Evolutionary conservation across 2,797 vertebrate genomes (phyloP).

Genomic region (Cirrhinus molitorella): DNA sequence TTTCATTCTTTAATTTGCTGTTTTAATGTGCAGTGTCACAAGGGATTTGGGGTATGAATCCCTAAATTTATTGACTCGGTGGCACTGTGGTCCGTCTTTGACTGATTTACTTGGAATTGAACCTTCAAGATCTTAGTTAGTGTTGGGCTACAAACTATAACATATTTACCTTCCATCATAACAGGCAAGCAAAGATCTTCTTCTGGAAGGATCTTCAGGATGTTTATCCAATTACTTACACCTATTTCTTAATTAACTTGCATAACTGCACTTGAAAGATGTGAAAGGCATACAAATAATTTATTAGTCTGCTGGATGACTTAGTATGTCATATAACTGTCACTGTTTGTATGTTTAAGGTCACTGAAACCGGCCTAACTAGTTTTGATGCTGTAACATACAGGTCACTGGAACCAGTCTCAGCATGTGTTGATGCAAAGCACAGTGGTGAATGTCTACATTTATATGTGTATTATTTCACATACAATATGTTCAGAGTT

Average conservation of each 20-base stretch:
- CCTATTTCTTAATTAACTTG: not conserved
- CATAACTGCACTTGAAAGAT: not conserved
- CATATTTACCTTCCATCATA: not conserved
- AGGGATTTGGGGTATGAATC: too few species aligned
- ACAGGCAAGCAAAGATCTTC: not conserved
- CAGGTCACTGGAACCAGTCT: not conserved
- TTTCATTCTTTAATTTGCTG: too few species aligned
- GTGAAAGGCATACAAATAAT: not conserved
- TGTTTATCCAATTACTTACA: not conserved
- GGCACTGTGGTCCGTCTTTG: too few species aligned
- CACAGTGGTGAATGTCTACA: not conserved
- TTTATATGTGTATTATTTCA: not conserved
- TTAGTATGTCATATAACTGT: constrained; percentile 17
- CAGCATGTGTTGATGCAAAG: constrained; percentile 9
- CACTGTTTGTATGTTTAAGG: not conserved
- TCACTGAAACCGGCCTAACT: constrained; percentile 60
- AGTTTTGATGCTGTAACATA: constrained; percentile 29
- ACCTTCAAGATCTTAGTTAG: too few species aligned
- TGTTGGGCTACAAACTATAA: not conserved
- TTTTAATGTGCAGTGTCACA: too few species aligned
- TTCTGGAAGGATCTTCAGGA: not conserved
- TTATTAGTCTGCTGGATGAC: not conserved
- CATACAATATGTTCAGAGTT: not conserved
- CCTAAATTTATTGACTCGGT: too few species aligned
- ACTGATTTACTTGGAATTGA: too few species aligned